These are phyloP conservation scores for Cygnus atratus DNA, from an alignment of 2,113 vertebrate genomes.

Conservation along the genomic window DNA sequence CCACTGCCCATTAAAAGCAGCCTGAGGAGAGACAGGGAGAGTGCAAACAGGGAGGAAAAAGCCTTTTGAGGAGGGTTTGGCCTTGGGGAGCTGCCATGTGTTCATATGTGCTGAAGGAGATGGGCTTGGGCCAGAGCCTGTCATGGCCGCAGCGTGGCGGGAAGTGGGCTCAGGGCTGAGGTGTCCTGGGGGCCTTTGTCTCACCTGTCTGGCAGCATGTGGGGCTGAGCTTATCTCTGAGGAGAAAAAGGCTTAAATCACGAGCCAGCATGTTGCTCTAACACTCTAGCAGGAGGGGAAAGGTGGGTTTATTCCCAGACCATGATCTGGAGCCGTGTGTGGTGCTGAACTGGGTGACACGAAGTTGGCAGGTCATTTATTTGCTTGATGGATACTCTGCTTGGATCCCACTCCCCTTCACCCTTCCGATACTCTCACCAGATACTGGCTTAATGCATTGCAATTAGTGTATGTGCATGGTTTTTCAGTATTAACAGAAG, in stretches of 20 bases:
- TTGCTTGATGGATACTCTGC: not conserved
- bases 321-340: not conserved
- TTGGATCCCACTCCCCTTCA: not conserved
- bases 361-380: not conserved
- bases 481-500: not conserved
- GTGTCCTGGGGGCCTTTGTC: not conserved
- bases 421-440: not conserved
- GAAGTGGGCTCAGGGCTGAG: not conserved
- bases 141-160: not conserved
- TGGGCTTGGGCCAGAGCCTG: no score
- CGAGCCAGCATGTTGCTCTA: accelerated
- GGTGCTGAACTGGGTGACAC: not conserved
- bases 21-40: not conserved
- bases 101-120: not conserved
- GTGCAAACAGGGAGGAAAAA: not conserved
- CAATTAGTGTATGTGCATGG: not conserved
- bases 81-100: not conserved
- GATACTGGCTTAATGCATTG: not conserved
- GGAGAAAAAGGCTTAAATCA: not conserved
- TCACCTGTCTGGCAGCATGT: not conserved
- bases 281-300: not conserved
- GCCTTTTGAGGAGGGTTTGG: accelerated
- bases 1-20: not conserved
- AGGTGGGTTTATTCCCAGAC: not conserved
- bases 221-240: not conserved